Base-by-base conservation (phyloP, 2,888 invertebrate genomes). In the Melinopterus prodromus region DNA sequence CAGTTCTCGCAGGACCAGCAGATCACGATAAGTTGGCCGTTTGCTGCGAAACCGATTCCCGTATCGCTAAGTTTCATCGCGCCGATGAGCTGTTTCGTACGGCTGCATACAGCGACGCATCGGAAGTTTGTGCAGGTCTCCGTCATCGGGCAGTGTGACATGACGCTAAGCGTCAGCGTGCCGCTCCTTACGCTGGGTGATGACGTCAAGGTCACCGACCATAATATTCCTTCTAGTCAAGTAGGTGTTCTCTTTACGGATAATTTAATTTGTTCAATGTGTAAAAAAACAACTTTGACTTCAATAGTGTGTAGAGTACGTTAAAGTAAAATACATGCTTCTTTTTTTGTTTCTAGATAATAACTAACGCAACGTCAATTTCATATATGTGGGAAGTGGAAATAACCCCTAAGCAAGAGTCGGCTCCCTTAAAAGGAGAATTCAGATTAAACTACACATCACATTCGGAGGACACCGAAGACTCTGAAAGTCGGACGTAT, bases 111-210 rank as follows among this genome's bases (percentile, higher is more conserved):
- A 0, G 95, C 95, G 0, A 93, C 94, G 84, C 92, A 93, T n/a
- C 91, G 95, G 84, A 98, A 98, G 90, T 97, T 96, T 86, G 88
- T 98, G 16, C 96, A 97, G 88, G 93, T 97, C 36, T 92, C 93
- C 69, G 92, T 95, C 4, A 92, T 92, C 6, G 94, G 95, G 70
- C 89, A 92, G 70, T 87, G 87, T 78, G 87, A 88, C 53, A 85
- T 84, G 75, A 86, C 85, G 77, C 81, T 89, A 78, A 81, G 84
- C 69, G 83, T 88, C 16, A 84, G 85, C 38, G 78, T 84, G 7
- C 86, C 88, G 9, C 82, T 82, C 14, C 82, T 89, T 79, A 85
- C 81, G 74, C 83, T 87, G 36, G 85, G 85, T 38, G 85, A 85
- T 72, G 83, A 83, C 70, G 84, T 86, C 78, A 85, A 86, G 82